Evolutionary conservation across 1,140 invertebrate species (phyloP).

Genomic region (Drosophila mauritiana): DNA sequence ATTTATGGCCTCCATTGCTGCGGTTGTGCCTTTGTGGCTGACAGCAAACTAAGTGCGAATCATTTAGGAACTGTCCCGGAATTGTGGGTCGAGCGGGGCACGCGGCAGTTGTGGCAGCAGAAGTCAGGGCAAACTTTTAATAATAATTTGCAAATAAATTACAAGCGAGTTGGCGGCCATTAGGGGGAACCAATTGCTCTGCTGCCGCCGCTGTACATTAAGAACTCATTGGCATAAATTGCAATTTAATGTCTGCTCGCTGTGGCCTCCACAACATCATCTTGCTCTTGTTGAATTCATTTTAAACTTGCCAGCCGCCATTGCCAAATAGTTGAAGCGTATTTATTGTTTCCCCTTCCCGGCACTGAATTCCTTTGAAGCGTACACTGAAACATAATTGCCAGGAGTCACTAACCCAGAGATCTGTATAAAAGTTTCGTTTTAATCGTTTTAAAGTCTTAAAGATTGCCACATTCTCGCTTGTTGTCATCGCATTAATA

Average conservation of each 20-base stretch:
- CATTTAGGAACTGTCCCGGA: conserved; percentile 62
- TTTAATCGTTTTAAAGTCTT: too few relatives aligned
- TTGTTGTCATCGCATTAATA: neutral
- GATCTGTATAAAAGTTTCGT: too few relatives aligned
- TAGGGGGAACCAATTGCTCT: conserved; percentile 55
- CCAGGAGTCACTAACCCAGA: too few relatives aligned
- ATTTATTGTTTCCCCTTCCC: conserved; percentile 65
- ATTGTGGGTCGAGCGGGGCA: neutral
- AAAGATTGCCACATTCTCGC: neutral
- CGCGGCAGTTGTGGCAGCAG: neutral
- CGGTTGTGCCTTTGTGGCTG: conserved; percentile 67
- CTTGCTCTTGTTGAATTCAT: conserved; percentile 59
- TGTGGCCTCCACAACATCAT: conserved; percentile 47
- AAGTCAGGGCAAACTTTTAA: conserved; percentile 69
- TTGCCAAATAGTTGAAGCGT: conserved; percentile 82
- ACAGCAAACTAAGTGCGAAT: conserved; percentile 82
- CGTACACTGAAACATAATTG: neutral
- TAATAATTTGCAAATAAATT: conserved; percentile 84
- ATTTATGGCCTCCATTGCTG: conserved; percentile 74
- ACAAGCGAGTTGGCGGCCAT: conserved; percentile 70
- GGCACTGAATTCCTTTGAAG: conserved; percentile 32
- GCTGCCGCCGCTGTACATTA: conserved; percentile 65
- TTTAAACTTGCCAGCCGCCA: conserved; percentile 67
- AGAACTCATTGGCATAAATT: conserved; percentile 84
- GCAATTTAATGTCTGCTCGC: conserved; percentile 79